Percentiles rank a stretch among this genome's conserved stretches.
Conservation (phyloP, 1,140 invertebrate species). For the Procambarus clarkii region DNA sequence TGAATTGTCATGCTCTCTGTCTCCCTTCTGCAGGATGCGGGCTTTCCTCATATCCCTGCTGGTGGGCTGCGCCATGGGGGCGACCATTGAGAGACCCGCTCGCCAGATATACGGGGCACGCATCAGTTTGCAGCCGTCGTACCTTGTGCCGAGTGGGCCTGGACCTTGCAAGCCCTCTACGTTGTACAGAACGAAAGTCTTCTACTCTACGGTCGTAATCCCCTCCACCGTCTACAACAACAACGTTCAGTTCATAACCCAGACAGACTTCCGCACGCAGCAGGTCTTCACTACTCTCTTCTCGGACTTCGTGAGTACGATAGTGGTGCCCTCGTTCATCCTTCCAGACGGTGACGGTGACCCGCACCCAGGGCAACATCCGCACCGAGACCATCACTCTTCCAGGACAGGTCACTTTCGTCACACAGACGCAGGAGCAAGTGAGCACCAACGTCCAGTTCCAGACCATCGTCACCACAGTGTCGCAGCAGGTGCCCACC, state of each 20-base stretch:
- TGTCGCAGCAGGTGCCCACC: slow-evolving; percentile 28
- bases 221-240: slow-evolving; percentile 47
- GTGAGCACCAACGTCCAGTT: slow-evolving; percentile 35
- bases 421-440: slow-evolving; percentile 43
- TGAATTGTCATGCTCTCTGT: slow-evolving; percentile 1
- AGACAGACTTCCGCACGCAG: slow-evolving; percentile 26
- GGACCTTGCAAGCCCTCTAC: slow-evolving; percentile 2
- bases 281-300: slow-evolving; percentile 45
- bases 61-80: not conserved
- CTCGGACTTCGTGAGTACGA: slow-evolving; percentile 37
- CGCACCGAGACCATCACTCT: slow-evolving; percentile 33
- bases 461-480: slow-evolving; percentile 34
- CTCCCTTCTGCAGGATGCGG: slow-evolving; percentile 40
- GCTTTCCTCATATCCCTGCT: slow-evolving; percentile 25
- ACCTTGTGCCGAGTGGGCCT: slow-evolving; percentile 25
- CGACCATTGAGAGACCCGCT: slow-evolving; percentile 10
- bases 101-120: slow-evolving; percentile 25
- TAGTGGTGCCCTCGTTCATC: slow-evolving; percentile 26
- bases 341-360: slow-evolving; percentile 47
- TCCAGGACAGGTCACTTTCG: slow-evolving; percentile 22
- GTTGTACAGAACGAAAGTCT: slow-evolving; percentile 20
- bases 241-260: slow-evolving; percentile 28
- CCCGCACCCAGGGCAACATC: slow-evolving; percentile 3
- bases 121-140: slow-evolving; percentile 26
- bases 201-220: slow-evolving; percentile 41